These are phyloP conservation scores for Eleginops maclovinus DNA, from an alignment of 2,113 vertebrate species.

Conservation along the genomic window DNA sequence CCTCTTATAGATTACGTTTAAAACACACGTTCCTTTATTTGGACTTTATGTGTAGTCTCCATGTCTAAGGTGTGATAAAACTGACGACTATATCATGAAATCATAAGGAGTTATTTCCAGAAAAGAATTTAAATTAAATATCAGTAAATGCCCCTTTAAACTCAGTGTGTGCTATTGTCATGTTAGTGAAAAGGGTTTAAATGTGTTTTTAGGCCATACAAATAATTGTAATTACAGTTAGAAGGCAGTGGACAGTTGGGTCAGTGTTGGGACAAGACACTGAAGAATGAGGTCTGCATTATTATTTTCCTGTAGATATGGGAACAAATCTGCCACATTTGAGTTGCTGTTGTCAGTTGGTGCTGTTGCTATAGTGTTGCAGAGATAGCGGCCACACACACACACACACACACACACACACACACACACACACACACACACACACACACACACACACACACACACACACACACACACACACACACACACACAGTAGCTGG, in stretches of 20 bases:
- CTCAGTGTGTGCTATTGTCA: neutral
- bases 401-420: neutral
- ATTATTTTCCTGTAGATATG: neutral
- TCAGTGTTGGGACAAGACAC: neutral
- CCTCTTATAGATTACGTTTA: neutral
- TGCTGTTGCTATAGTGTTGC: neutral
- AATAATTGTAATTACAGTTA: neutral
- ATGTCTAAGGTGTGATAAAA: neutral
- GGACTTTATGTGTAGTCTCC: neutral
- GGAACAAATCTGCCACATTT: neutral
- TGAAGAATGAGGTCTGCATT: slow-evolving; percentile 1
- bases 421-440: slow-evolving; percentile 3
- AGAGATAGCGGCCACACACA: slow-evolving; percentile 2
- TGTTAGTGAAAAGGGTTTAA: neutral
- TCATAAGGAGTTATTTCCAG: neutral
- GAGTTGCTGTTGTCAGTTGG: neutral
- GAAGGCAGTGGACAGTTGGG: slow-evolving; percentile 7
- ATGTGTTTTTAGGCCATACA: neutral
- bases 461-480: slow-evolving; percentile 17
- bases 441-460: slow-evolving; percentile 1
- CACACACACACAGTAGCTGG: slow-evolving; percentile 13
- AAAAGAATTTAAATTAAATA: neutral
- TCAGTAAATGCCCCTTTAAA: neutral
- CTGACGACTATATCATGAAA: neutral
- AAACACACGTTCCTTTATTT: neutral